These are phyloP conservation scores for Agrotis exclamationis DNA, from an alignment of 2,888 invertebrate species.

Conservation along the genomic window DNA sequence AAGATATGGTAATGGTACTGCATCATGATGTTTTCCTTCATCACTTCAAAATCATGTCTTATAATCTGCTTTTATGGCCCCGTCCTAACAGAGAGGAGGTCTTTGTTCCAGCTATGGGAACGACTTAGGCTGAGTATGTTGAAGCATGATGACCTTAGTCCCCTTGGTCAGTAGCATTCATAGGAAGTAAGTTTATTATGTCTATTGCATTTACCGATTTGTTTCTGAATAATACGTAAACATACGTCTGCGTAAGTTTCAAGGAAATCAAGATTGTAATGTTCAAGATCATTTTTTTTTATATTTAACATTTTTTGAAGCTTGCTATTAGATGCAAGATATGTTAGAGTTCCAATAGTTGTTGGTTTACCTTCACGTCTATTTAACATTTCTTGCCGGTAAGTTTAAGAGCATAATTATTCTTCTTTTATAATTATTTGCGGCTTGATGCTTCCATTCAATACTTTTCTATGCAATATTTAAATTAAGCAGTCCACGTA, in stretches of 20 bases:
- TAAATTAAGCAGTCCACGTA: neutral
- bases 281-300: no score
- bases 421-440: neutral
- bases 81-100: no score
- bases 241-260: conserved; percentile 13
- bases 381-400: conserved; percentile 12
- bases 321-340: neutral
- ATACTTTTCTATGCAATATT: neutral
- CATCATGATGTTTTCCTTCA: no score
- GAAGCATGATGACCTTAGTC: neutral
- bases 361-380: conserved; percentile 4
- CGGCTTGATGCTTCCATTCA: neutral
- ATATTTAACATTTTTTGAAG: neutral
- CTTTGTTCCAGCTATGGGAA: no score
- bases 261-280: conserved; percentile 42
- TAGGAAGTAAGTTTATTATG: conserved; percentile 3
- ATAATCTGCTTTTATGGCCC: no score
- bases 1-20: no score
- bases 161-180: neutral
- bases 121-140: no score
- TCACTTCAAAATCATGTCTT: no score
- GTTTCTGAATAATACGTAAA: neutral
- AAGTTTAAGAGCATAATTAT: conserved; percentile 9
- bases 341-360: conserved; percentile 19
- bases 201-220: neutral